Evolutionary conservation across 2,888 invertebrate species (phyloP), one percentile per base, ranked within the genome.

Genomic region (Pyralis farinalis): DNA sequence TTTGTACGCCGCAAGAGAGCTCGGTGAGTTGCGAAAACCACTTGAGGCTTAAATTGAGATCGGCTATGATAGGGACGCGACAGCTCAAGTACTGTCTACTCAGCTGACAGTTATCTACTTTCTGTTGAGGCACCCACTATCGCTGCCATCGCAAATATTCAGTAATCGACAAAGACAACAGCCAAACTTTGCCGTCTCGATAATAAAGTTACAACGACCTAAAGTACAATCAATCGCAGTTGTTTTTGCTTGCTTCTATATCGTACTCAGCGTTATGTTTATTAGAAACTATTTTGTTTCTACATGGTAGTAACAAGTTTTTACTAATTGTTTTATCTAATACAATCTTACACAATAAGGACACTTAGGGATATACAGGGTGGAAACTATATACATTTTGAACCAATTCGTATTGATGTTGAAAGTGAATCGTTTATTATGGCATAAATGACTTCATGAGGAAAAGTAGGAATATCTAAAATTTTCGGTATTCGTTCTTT

Each of bases 41-140:
- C 76, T 82, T 63, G 70, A 72, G 63, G 68, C 62, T 71, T 75
- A 75, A 78, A 80, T 84, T 79, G 73, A 84, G 80, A 82, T 78
- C 71, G 71, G 59, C 64, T 62, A 55, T 52, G 68, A 75, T 67
- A 64, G 58, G 53, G 48, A 47, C 47, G 36, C 32, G 37, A 37
- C 37, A 43, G 49, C 51, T 63, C 47, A 38, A 57, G 50, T 56
- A 55, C 52, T 39, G 60, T 58, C 70, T 60, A 58, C 57, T 64
- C 58, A 63, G 55, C 58, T 53, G 52, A 51, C 59, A 55, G 53
- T 62, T 66, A 63, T 61, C 56, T 63, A 58, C 52, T 59, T 52
- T 50, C 37, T 34, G 41, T 37, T 22, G 12, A 21, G 42, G 29
- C 43, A 25, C 42, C 39, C 42, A 43, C 47, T 52, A 46, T 48